phyloP scores from a whole-genome alignment of 2,888 invertebrate species.

The Anoncus sp. region DNA sequence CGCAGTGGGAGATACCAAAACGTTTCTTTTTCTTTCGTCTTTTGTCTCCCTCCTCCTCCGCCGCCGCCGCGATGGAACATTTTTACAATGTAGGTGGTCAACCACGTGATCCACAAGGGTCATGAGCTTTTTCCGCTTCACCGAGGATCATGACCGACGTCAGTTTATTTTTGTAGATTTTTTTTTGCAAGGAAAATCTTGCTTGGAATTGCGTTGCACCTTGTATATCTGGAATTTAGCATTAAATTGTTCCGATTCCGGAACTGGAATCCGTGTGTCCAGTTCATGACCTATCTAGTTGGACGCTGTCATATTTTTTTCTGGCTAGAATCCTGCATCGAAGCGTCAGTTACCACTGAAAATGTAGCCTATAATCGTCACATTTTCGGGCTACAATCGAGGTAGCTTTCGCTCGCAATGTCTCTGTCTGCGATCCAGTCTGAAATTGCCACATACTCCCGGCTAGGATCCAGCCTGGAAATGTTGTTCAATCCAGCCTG shows the following conservation, averaged over 20 bases:
- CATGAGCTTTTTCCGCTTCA: neutral
- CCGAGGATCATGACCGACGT: neutral
- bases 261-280: no score
- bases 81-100: neutral
- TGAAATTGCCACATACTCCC: no score
- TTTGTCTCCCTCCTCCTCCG: slow-evolving; percentile 3
- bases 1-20: slow-evolving; percentile 3
- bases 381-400: no score
- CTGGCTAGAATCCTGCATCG: neutral
- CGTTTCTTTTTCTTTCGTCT: slow-evolving; percentile 16
- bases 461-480: no score
- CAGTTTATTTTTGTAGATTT: neutral
- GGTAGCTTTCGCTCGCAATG: no score
- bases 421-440: no score
- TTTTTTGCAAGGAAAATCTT: neutral
- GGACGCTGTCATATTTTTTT: neutral
- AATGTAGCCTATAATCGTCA: no score
- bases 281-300: no score
- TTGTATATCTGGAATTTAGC: neutral
- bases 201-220: neutral
- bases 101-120: neutral
- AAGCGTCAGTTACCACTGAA: no score
- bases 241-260: neutral
- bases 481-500: no score
- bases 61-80: no score